Evolutionary conservation across 2,888 invertebrate genomes (phyloP).

Genomic region (Platycheirus albimanus): DNA sequence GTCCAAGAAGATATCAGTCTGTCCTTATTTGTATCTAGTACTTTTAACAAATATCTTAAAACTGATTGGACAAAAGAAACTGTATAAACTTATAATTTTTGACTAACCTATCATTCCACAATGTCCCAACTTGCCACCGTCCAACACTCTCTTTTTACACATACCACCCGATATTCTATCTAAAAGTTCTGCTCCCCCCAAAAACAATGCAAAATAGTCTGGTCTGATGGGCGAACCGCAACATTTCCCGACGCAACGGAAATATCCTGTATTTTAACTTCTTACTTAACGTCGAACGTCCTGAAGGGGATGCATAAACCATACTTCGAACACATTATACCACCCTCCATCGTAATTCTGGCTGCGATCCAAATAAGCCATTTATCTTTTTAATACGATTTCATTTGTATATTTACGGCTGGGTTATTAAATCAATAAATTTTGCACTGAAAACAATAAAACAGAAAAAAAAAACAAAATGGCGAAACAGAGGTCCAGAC

Average conservation of each 20-base stretch:
- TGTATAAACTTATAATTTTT: too few relatives aligned
- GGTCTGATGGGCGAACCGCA: slow-evolving; percentile 34
- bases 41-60: too few relatives aligned
- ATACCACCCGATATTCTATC: background rate
- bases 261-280: slow-evolving; percentile 31
- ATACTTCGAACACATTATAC: slow-evolving; percentile 6
- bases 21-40: too few relatives aligned
- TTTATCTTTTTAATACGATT: slow-evolving; percentile 76
- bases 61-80: too few relatives aligned
- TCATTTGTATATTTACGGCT: slow-evolving; percentile 76
- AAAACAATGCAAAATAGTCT: slow-evolving; percentile 51
- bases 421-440: slow-evolving; percentile 76
- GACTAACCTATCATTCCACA: too few relatives aligned
- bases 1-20: too few relatives aligned
- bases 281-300: background rate
- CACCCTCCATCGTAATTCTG: slow-evolving; percentile 46
- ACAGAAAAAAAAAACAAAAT: slow-evolving; percentile 16
- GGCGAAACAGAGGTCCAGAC: background rate
- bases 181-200: slow-evolving; percentile 41
- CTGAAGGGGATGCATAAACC: slow-evolving; percentile 31
- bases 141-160: background rate
- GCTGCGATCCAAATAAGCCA: slow-evolving; percentile 73
- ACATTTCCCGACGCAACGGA: slow-evolving; percentile 35
- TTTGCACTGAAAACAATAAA: too few relatives aligned
- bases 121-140: too few relatives aligned